These are phyloP conservation scores for Anastrepha obliqua DNA, from an alignment of 1,140 invertebrate species.

Conservation along the genomic window DNA sequence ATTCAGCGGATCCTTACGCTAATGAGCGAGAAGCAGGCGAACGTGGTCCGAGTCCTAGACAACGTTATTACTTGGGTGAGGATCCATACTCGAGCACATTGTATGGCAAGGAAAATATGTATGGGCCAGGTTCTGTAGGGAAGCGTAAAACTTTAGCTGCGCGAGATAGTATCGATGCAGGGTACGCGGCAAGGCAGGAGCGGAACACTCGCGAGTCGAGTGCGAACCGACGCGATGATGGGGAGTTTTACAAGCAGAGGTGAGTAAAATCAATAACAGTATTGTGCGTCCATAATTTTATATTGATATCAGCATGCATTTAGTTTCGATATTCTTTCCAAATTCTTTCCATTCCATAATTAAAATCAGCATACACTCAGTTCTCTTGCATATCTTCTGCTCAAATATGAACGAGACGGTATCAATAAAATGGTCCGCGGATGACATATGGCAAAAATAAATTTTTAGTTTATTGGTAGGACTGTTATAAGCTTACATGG, in stretches of 20 bases:
- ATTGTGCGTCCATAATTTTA: neutral
- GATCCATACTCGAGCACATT: slow-evolving; percentile 88
- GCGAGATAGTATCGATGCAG: neutral
- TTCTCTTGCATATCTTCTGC: no score
- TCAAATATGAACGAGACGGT: no score
- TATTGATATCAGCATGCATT: neutral
- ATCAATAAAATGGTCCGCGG: no score
- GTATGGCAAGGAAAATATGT: slow-evolving; percentile 86
- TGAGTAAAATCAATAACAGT: slow-evolving; percentile 11
- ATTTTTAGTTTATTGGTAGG: no score
- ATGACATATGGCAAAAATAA: no score
- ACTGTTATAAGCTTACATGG: no score
- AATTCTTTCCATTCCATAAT: no score
- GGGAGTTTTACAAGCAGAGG: neutral
- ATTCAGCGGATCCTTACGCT: slow-evolving; percentile 62
- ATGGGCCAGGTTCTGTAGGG: slow-evolving; percentile 74
- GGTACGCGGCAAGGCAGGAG: slow-evolving; percentile 2
- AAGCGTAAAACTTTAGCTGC: slow-evolving; percentile 28
- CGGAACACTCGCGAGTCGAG: slow-evolving; percentile 22
- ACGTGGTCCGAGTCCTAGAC: slow-evolving; percentile 77
- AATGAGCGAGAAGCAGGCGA: slow-evolving; percentile 58
- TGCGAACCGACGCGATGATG: slow-evolving; percentile 46
- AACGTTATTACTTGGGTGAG: slow-evolving; percentile 88
- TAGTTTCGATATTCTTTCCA: neutral
- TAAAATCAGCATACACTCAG: no score